A percentile compares a stretch with the other conserved stretches of the same genome.
Conservation (phyloP, 2,797 vertebrate genomes). For the Myiothlypis chrysogaster region DNA sequence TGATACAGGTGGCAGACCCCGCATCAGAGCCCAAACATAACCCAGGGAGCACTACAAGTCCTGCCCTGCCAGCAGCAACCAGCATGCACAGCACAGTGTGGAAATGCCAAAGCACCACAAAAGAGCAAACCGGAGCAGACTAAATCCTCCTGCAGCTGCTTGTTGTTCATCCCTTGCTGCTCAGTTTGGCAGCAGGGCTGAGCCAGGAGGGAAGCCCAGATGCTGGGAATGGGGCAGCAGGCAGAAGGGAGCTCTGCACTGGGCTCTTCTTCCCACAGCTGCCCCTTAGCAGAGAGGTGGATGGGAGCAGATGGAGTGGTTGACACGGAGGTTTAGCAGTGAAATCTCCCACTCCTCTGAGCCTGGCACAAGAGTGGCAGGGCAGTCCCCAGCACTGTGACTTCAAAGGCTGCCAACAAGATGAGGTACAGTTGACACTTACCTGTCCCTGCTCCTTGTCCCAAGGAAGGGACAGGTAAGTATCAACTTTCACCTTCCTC, state of each 20-base stretch:
- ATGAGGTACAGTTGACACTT: neutral
- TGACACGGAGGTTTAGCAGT: neutral
- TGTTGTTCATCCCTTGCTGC: neutral
- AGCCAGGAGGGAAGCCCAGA: neutral
- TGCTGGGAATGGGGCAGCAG: neutral
- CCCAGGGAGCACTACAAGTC: neutral
- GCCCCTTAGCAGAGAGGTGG: neutral
- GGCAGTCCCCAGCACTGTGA: neutral
- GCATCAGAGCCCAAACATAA: neutral
- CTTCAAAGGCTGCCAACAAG: neutral
- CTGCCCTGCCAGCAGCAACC: neutral
- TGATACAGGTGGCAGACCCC: neutral
- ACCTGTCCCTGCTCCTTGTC: neutral
- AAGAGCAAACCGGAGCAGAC: neutral
- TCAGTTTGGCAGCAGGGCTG: neutral
- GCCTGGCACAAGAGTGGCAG: neutral
- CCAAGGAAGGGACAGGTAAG: neutral
- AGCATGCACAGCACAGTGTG: neutral
- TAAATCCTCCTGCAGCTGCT: slow-evolving; percentile 6
- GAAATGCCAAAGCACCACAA: neutral
- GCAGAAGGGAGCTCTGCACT: neutral
- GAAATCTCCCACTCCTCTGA: neutral
- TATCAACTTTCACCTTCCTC: neutral
- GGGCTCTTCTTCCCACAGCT: neutral
- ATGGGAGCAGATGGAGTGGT: neutral